Evolutionary conservation across 2,888 invertebrate species (phyloP).

Genomic region (Caenorhabditis sp.): DNA sequence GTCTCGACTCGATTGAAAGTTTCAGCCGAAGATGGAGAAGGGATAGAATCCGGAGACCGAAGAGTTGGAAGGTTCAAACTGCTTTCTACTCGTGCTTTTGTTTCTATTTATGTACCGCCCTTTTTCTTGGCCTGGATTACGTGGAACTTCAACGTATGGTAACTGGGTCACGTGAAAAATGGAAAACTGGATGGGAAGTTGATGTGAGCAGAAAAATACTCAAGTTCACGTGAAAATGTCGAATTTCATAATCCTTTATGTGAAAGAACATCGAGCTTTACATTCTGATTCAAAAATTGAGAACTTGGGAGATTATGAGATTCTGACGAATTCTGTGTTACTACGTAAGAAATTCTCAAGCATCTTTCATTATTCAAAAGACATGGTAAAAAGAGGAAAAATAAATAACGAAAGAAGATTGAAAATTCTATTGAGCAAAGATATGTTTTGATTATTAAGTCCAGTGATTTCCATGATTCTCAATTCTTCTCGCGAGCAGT

Average conservation of each 20-base stretch:
- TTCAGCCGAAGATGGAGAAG: background rate
- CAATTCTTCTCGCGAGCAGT: slow-evolving; percentile 14
- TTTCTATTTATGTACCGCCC: slow-evolving; percentile 7
- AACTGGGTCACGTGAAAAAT: background rate
- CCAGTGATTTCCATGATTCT: background rate
- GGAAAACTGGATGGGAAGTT: too few relatives aligned
- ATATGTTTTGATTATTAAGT: slow-evolving; percentile 15
- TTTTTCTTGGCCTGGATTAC: background rate
- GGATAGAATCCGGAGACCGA: background rate
- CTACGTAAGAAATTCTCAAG: too few relatives aligned
- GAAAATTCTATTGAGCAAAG: slow-evolving; percentile 32
- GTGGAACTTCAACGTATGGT: background rate
- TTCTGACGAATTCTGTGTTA: too few relatives aligned
- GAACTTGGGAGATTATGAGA: background rate
- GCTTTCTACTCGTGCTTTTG: background rate
- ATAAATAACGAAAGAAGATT: slow-evolving; percentile 4
- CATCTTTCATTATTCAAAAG: background rate
- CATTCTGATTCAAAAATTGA: background rate
- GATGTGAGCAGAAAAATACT: too few relatives aligned
- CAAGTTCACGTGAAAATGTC: too few relatives aligned
- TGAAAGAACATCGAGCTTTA: too few relatives aligned
- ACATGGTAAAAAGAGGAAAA: background rate
- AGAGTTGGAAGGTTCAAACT: background rate
- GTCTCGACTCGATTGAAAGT: slow-evolving; percentile 3
- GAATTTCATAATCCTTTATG: too few relatives aligned